Conservation (phyloP, 2,888 invertebrate genomes). For the Orchestes rusci region DNA sequence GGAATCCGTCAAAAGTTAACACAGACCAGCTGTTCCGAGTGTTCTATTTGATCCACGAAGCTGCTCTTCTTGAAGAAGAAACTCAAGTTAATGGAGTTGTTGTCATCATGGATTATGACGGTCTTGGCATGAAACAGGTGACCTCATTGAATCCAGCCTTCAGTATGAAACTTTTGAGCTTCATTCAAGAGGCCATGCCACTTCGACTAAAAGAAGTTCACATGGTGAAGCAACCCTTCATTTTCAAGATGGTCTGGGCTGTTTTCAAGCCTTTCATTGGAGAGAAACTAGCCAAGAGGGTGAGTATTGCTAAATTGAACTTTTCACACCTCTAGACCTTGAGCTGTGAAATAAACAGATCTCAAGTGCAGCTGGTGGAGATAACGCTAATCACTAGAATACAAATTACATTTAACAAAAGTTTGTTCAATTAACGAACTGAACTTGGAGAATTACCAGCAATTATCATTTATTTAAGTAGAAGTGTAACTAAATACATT, state of each 20-base stretch:
- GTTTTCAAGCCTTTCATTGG: constrained; percentile 78
- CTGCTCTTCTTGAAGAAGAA: constrained; percentile 69
- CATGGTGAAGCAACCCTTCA: constrained; percentile 76
- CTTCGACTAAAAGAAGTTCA: constrained; percentile 77
- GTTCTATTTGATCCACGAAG: constrained; percentile 73
- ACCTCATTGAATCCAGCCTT: background rate
- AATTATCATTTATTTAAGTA: too few species aligned
- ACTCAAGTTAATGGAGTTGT: constrained; percentile 75
- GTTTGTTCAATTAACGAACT: too few species aligned
- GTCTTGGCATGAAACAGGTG: constrained; percentile 69
- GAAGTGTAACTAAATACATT: too few species aligned
- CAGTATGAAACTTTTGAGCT: constrained; percentile 52
- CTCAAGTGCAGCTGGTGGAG: too few species aligned
- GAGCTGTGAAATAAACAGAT: too few species aligned
- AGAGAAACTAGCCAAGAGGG: constrained; percentile 69
- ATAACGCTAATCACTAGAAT: too few species aligned
- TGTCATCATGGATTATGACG: constrained; percentile 77
- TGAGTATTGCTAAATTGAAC: too few species aligned
- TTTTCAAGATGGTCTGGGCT: constrained; percentile 78
- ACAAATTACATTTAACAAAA: too few species aligned
- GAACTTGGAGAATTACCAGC: too few species aligned
- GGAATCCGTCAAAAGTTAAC: constrained; percentile 68
- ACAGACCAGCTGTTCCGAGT: constrained; percentile 72
- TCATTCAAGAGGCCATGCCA: constrained; percentile 85
- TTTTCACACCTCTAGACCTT: too few species aligned